These are phyloP conservation scores for Falco peregrinus DNA, from an alignment of 2,797 vertebrate genomes.

Conservation along the genomic window DNA sequence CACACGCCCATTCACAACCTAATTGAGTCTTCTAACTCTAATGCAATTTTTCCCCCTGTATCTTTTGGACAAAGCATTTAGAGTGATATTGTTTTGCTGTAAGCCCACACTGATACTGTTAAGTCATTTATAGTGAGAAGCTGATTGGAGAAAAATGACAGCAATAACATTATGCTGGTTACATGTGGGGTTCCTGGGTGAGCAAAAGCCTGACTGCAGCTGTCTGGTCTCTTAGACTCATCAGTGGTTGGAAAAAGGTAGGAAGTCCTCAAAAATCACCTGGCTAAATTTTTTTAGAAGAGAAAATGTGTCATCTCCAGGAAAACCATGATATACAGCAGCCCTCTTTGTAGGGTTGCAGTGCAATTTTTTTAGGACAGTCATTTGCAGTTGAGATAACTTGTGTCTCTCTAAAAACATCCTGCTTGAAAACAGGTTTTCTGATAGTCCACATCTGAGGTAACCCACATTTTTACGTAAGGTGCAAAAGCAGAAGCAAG, in stretches of 20 bases:
- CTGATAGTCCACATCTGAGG: not conserved
- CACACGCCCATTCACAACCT: constrained; percentile 65
- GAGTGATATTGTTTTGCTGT: constrained; percentile 38
- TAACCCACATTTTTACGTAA: not conserved
- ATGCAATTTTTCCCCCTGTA: constrained; percentile 65
- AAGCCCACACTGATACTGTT: constrained; percentile 13
- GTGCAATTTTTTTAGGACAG: not conserved
- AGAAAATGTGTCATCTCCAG: not conserved
- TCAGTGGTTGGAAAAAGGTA: not conserved
- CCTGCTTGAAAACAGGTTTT: not conserved
- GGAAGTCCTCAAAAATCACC: not conserved
- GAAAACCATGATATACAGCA: not conserved
- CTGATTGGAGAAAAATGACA: not conserved
- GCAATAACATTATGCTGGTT: not conserved
- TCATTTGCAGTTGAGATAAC: not conserved
- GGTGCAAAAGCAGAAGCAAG: not conserved
- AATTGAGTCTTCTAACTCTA: constrained; percentile 77
- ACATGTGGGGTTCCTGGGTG: not conserved
- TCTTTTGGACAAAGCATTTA: constrained; percentile 59
- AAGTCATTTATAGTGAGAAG: not conserved
- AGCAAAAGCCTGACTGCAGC: not conserved
- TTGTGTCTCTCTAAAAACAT: not conserved
- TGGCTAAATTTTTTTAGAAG: not conserved
- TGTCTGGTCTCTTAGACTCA: not conserved
- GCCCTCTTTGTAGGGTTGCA: not conserved